Conservation (phyloP, 2,888 invertebrate species). For the Amblyjoppa proteus region DNA sequence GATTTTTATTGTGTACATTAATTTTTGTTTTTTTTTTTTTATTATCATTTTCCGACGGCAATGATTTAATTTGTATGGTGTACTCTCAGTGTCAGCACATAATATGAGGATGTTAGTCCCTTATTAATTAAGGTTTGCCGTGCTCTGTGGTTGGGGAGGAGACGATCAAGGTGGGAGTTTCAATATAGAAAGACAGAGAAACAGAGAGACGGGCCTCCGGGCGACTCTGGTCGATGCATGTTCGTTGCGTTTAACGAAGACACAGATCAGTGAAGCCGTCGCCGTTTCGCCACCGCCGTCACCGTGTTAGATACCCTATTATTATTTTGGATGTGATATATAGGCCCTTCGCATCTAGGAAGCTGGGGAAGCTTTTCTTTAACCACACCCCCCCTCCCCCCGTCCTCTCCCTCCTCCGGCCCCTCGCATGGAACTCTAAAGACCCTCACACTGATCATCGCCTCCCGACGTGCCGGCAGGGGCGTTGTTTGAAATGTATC, state of each 20-base stretch:
- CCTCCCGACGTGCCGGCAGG: slow-evolving; percentile 81
- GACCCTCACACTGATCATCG: slow-evolving; percentile 78
- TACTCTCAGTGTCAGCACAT: slow-evolving; percentile 82
- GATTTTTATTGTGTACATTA: slow-evolving; percentile 82
- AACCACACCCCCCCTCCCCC: background rate
- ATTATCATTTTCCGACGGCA: slow-evolving; percentile 71
- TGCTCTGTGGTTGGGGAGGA: slow-evolving; percentile 77
- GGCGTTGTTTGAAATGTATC: slow-evolving; percentile 85
- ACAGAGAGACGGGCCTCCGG: background rate
- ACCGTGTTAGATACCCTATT: slow-evolving; percentile 49
- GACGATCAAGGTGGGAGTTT: slow-evolving; percentile 76
- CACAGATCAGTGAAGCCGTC: background rate
- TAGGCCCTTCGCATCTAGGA: slow-evolving; percentile 54
- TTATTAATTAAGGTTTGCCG: slow-evolving; percentile 81
- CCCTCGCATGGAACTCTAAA: slow-evolving; percentile 56
- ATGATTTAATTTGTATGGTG: slow-evolving; percentile 82
- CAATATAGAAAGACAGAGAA: slow-evolving; percentile 15
- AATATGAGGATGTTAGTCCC: slow-evolving; percentile 83
- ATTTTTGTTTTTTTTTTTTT: slow-evolving; percentile 65
- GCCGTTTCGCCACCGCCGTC: slow-evolving; percentile 31
- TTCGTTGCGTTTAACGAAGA: slow-evolving; percentile 9
- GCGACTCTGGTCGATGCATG: background rate
- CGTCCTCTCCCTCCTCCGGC: background rate
- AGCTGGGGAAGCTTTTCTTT: slow-evolving; percentile 60
- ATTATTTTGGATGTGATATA: slow-evolving; percentile 63